Percentiles rank a stretch among this genome's conserved stretches.
Evolutionary conservation across 1,140 invertebrate species (phyloP).

Genomic region (Magallana ariakensis): DNA sequence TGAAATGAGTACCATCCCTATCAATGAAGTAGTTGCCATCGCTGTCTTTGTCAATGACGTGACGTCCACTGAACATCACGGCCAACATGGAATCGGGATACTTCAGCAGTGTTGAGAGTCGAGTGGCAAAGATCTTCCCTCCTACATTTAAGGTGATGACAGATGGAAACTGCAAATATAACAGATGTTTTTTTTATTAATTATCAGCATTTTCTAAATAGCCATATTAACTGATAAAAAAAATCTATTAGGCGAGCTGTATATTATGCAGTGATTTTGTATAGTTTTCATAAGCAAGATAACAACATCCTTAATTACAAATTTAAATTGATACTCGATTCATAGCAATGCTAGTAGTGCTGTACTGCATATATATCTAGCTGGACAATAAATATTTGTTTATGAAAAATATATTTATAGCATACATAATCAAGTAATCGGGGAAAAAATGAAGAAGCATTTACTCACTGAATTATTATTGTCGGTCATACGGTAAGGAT

Average conservation of each 20-base stretch:
- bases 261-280: no score
- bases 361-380: no score
- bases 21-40: conserved; percentile 77
- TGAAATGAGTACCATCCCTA: conserved; percentile 72
- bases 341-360: no score
- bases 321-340: no score
- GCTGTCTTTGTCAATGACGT: conserved; percentile 68
- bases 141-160: conserved; percentile 77
- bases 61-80: conserved; percentile 74
- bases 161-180: conserved; percentile 63
- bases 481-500: conserved; percentile 14
- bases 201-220: no score
- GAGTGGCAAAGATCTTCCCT: conserved; percentile 74
- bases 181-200: not conserved
- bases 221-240: no score
- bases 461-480: conserved; percentile 26
- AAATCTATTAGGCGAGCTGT: no score
- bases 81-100: conserved; percentile 78
- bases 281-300: no score
- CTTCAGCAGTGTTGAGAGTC: conserved; percentile 69
- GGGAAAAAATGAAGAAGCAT: not conserved
- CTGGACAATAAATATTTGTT: no score
- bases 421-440: no score
- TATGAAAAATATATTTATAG: no score
- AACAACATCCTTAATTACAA: no score